These are phyloP conservation scores for Beaufortia kweichowensis DNA, from an alignment of 2,113 vertebrate species.

Conservation along the genomic window DNA sequence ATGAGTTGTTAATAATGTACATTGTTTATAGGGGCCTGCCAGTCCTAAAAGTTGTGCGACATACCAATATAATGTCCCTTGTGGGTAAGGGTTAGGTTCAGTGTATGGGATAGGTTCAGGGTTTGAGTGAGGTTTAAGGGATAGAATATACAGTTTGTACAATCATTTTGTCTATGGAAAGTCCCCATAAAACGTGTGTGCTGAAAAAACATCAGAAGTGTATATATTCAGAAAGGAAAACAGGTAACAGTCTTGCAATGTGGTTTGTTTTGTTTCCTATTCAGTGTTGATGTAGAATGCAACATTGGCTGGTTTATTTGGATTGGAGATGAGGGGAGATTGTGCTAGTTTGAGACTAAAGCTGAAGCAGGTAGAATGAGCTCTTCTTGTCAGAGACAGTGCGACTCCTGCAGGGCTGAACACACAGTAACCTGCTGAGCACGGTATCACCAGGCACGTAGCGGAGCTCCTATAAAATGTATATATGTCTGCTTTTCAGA, in stretches of 20 bases:
- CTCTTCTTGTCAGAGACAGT: slow-evolving; percentile 16
- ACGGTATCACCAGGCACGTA: slow-evolving; percentile 8
- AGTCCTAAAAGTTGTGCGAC: background rate
- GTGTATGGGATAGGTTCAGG: no score
- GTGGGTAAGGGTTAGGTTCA: no score
- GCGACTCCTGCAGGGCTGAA: slow-evolving; percentile 1
- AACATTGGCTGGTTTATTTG: slow-evolving; percentile 23
- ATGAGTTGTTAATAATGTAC: background rate
- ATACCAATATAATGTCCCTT: background rate
- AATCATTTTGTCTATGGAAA: no score
- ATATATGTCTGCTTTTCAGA: slow-evolving; percentile 12
- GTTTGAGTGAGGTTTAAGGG: no score
- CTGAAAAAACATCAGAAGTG: background rate
- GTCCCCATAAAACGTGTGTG: no score
- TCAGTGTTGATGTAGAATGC: background rate
- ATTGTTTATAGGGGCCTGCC: no score
- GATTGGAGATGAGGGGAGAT: slow-evolving; percentile 13
- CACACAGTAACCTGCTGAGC: slow-evolving; percentile 30
- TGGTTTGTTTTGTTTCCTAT: background rate
- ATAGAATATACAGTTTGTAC: background rate
- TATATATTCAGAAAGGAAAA: slow-evolving; percentile 2
- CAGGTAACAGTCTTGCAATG: background rate
- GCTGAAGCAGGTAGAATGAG: background rate
- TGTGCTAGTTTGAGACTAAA: background rate
- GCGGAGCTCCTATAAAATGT: background rate